Base-by-base conservation (phyloP, 2,113 vertebrate species). In the Oreotragus oreotragus region DNA sequence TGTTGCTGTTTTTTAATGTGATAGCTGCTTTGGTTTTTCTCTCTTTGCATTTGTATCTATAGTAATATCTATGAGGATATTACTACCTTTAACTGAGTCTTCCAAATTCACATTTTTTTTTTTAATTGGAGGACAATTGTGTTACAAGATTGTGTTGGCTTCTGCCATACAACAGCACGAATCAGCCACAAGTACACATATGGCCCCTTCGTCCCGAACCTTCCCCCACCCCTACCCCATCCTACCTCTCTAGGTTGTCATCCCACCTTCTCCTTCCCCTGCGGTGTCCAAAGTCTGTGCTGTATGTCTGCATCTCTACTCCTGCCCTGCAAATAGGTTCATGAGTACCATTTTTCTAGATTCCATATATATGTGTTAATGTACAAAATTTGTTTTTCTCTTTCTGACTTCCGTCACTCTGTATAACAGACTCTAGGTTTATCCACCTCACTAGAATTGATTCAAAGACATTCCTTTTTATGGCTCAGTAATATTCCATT, bases 61-160 rank as follows among this genome's bases (percentile, higher is more conserved):
- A n/a, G n/a, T n/a, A n/a, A 5, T 43, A 45, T 45, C 91, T 96
- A 16, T 62, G 30, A 91, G 43, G 58, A 93, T 91, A 79, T 80
- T 51, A 45, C 62, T 90, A 45, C 87, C 77, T 84, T 94, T 94
- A 94, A 94, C 73, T 73, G 43, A 96, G 30, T 81, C 96, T 98
- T 96, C 80, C 88, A 93, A 73, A 94, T 89, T 57, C 84, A 81
- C 97, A 96, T 97, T 96, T 98, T 36, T n/a, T 64, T 70, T 66
- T 5, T n/a, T n/a, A 73, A 7, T 43, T 43, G 36, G 70, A 27
- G 70, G 70, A 76, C 70, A 76, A 27, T 7, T 14, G 36, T 39
- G 19, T 73, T 73, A 73, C 66, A 73, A 39, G 23, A 73, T 73
- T 25, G 36, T 14, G n/a, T 43, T 73, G 70, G 70, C 21, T 12